These are phyloP conservation scores for Brachyopa scutellaris DNA, from an alignment of 2,888 invertebrate genomes.

Conservation along the genomic window DNA sequence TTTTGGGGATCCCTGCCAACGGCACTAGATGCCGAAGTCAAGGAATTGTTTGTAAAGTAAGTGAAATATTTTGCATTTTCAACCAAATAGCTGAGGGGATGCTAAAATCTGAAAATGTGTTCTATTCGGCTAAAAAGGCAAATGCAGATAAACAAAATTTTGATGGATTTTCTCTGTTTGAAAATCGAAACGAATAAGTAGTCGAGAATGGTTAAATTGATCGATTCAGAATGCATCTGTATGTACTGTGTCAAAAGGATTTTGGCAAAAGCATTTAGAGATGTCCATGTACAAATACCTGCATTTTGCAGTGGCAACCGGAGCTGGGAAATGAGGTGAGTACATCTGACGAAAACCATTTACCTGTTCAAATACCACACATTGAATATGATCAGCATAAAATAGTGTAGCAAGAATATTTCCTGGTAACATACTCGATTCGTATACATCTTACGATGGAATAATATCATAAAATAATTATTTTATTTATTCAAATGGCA, in stretches of 20 bases:
- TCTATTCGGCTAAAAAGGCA: too few relatives aligned
- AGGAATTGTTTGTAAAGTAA: slow-evolving; percentile 4
- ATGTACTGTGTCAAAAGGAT: background rate
- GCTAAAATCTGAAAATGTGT: too few relatives aligned
- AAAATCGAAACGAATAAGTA: background rate
- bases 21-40: background rate
- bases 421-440: too few relatives aligned
- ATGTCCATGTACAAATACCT: too few relatives aligned
- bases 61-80: slow-evolving; percentile 25
- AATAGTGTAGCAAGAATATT: too few relatives aligned
- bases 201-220: background rate
- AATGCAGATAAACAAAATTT: background rate
- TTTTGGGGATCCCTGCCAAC: background rate
- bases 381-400: too few relatives aligned
- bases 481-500: background rate
- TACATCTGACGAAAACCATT: too few relatives aligned
- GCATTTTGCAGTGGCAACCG: too few relatives aligned
- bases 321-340: too few relatives aligned
- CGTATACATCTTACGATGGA: too few relatives aligned
- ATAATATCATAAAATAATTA: background rate
- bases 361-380: too few relatives aligned
- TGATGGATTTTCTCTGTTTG: slow-evolving; percentile 1
- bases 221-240: background rate
- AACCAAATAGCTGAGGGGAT: background rate
- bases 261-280: background rate